Base-by-base conservation (phyloP, 2,888 invertebrate genomes). In the Agapostemon virescens region DNA sequence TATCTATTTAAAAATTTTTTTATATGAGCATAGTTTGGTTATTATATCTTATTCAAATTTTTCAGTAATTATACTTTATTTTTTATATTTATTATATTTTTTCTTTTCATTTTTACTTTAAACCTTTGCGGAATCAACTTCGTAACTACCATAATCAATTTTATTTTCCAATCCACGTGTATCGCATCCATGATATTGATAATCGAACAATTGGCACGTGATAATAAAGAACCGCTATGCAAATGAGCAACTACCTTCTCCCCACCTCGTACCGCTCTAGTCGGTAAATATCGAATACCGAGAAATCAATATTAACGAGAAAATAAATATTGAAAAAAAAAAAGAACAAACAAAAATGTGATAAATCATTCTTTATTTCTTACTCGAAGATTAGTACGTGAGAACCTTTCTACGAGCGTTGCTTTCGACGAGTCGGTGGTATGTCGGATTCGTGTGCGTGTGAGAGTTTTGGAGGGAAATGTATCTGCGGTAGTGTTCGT, bases 181-280 rank as follows among this genome's bases (percentile, higher is more conserved):
- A 36, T n/a, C 36, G 36, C 55, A 42, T 66, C 20, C 33, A 20
- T 66, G 74, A 74, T 83, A 79, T 81, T 69, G 84, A 86, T 85
- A 74, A 71, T 40, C n/a, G 68, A 72, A 45, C 42, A 38, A 38
- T 66, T 69, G 64, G 30, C 30, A 68, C 26, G 63, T 9, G 17
- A 30, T 58, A 40, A 15, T 30, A 74, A 73, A 67, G 58, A 73
- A 38, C n/a, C 20, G n/a, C 20, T 23, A 38, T 20, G 45, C 20
- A 69, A 77, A 66, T 26, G 11, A 66, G 49, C 49, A 68, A 6
- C 15, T 30, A 20, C 42, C 30, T n/a, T 23, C 13, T 1, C n/a
- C 55, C 15, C 26, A 3, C 2, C 30, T 2, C 15, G 20, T 17
- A 20, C 23, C 17, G 45, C 5, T 15, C 5, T 49, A 55, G 17